Conservation (phyloP, 2,888 invertebrate genomes). For the Dryobotodes eremita region DNA sequence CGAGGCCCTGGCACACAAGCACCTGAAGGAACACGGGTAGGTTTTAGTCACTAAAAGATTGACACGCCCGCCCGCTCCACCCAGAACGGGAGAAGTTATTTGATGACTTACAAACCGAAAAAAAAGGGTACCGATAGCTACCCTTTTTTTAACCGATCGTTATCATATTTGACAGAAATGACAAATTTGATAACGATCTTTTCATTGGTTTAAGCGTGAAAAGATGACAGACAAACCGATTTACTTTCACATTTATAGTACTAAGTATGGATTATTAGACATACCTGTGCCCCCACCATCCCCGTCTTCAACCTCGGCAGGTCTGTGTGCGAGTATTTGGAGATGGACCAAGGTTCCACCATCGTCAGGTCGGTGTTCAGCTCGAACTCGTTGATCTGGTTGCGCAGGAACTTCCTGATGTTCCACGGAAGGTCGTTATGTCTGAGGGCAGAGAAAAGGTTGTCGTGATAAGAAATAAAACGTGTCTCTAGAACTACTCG, state of each 20-base stretch:
- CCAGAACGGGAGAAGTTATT: no score
- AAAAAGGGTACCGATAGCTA: no score
- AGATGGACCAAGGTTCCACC: slow-evolving; percentile 92
- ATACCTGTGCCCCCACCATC: slow-evolving; percentile 93
- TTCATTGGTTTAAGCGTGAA: neutral
- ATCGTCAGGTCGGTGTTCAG: slow-evolving; percentile 91
- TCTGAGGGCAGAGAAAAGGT: slow-evolving; percentile 71
- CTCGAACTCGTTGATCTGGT: slow-evolving; percentile 92
- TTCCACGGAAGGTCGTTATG: slow-evolving; percentile 94
- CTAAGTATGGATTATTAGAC: slow-evolving; percentile 28
- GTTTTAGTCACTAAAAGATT: no score
- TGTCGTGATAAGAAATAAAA: neutral
- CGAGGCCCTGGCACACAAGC: no score
- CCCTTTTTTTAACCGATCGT: no score
- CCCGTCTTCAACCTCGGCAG: slow-evolving; percentile 92
- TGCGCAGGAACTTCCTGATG: slow-evolving; percentile 93
- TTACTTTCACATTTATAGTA: neutral
- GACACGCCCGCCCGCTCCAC: no score
- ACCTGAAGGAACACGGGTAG: no score
- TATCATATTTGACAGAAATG: no score
- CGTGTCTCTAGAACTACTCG: neutral
- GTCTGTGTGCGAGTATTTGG: slow-evolving; percentile 93
- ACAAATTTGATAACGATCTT: neutral
- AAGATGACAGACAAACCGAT: neutral
- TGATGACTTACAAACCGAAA: no score